Percentiles rank a stretch among this genome's conserved stretches.
phyloP scores from a whole-genome alignment of 2,113 vertebrate genomes.

The Empidonax alnorum region DNA sequence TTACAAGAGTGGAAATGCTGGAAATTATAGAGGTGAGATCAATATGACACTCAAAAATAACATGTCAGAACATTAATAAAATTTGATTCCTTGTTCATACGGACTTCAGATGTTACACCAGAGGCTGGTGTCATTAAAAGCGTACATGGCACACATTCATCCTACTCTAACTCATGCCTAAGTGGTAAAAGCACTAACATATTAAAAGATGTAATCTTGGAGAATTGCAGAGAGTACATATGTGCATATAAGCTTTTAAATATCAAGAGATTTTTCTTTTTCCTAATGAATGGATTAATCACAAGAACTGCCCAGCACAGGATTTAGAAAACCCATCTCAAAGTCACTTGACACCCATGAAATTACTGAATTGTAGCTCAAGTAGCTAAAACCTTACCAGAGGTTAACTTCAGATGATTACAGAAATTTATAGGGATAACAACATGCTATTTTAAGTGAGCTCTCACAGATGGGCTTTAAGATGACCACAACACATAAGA shows the following conservation, averaged over 20 bases:
- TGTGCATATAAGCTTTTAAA: not conserved
- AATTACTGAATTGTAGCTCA: slow-evolving; percentile 20
- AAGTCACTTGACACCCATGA: not conserved
- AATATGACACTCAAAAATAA: not conserved
- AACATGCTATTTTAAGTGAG: not conserved
- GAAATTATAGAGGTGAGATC: slow-evolving; percentile 95
- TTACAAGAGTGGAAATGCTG: slow-evolving; percentile 98
- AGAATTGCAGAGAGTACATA: not conserved
- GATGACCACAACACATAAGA: not conserved
- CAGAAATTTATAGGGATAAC: slow-evolving; percentile 23
- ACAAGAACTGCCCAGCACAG: not conserved
- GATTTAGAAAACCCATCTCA: slow-evolving; percentile 11
- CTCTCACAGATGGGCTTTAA: slow-evolving; percentile 10
- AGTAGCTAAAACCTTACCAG: not conserved
- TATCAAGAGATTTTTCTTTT: not conserved
- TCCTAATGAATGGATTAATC: not conserved
- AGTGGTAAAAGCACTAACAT: not conserved
- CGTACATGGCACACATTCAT: not conserved
- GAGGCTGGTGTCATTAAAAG: not conserved
- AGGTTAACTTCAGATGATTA: slow-evolving; percentile 17
- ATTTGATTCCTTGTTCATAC: not conserved
- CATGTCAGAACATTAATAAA: not conserved
- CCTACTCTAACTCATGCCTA: not conserved
- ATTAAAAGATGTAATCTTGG: not conserved
- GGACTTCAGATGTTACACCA: not conserved